Evolutionary conservation across 2,797 vertebrate genomes (phyloP), one percentile per base, ranked within the genome.

Genomic region (Diplodus sargus): DNA sequence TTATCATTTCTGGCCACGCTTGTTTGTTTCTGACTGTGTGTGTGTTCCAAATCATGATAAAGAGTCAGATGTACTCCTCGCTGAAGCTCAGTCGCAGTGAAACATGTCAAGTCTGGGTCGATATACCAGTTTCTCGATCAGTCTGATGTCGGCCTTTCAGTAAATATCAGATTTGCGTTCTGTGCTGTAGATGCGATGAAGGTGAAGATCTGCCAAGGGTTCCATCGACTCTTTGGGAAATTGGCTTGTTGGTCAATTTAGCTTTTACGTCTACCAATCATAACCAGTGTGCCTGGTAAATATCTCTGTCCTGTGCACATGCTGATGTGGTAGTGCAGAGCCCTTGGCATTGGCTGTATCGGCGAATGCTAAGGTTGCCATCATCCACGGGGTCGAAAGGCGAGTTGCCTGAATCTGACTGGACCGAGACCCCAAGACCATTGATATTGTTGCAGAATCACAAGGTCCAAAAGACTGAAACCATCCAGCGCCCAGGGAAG

Each of bases 241-340:
- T 81, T 86, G 81, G 69, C 68, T 65, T 82, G 82, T 85, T 89
- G 88, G 85, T 83, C 82, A 84, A 81, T 89, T 88, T 82, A 85
- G 85, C 81, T 80, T 84, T 84, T 25, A 25, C 25, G 25, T 25
- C 25, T 25, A 25, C 25, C 25, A 25, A 25, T 25, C 25, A 25
- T 25, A 25, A 25, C 12, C 0, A 0, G 22, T 69, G 79, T 83
- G 15, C 68, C 54, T 60, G 72, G 71, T 78, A 63, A 71, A 74
- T 57, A 54, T 82, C 72, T 78, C 9, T 59, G 62, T 78, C 59
- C 73, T 48, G 42, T 53, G 71, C 67, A 60, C 69, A 25, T 67
- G 72, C 73, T 76, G 76, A 79, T 72, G 70, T 48, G 30, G 48
- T n/a, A 30, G 34, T 23, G 47, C 28, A 28, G 28, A 28, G 28